Evolutionary conservation across 2,888 invertebrate genomes (phyloP).

Genomic region (Automeris io): DNA sequence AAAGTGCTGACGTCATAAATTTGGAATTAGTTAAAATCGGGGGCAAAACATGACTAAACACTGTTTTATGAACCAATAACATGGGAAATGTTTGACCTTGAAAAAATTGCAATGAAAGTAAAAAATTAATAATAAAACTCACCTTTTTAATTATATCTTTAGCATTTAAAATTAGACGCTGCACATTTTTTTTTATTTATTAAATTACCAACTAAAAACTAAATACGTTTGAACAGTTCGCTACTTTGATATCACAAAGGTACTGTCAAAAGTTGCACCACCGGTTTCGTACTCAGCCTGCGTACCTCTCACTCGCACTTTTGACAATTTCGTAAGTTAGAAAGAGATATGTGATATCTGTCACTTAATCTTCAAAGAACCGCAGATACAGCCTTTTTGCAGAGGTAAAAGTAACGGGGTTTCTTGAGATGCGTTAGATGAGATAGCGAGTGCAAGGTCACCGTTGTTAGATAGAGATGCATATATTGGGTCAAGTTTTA

Average conservation of each 20-base stretch:
- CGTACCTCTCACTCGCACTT: slow-evolving; percentile 23
- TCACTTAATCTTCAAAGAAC: slow-evolving; percentile 21
- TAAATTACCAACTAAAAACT: slow-evolving; percentile 29
- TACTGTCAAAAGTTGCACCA: slow-evolving; percentile 74
- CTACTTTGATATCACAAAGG: slow-evolving; percentile 13
- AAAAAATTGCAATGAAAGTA: background rate
- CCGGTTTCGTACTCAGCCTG: slow-evolving; percentile 55
- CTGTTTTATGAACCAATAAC: background rate
- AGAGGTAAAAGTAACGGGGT: slow-evolving; percentile 75
- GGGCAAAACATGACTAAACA: background rate
- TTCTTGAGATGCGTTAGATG: slow-evolving; percentile 69
- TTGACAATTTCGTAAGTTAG: slow-evolving; percentile 10
- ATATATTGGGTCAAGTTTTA: slow-evolving; percentile 50
- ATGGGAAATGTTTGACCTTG: slow-evolving; percentile 2
- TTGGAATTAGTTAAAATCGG: too few species aligned
- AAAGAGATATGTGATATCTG: slow-evolving; percentile 29
- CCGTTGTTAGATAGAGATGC: slow-evolving; percentile 37
- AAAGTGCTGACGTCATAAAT: too few species aligned
- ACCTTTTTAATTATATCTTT: background rate
- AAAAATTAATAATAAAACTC: background rate
- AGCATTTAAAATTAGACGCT: background rate
- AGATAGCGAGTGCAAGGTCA: slow-evolving; percentile 47
- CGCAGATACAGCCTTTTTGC: slow-evolving; percentile 74
- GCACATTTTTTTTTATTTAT: slow-evolving; percentile 16
- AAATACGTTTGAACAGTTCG: slow-evolving; percentile 21